These are phyloP conservation scores for Zaprionus kolodkinae DNA, from an alignment of 1,140 invertebrate genomes.

Conservation along the genomic window DNA sequence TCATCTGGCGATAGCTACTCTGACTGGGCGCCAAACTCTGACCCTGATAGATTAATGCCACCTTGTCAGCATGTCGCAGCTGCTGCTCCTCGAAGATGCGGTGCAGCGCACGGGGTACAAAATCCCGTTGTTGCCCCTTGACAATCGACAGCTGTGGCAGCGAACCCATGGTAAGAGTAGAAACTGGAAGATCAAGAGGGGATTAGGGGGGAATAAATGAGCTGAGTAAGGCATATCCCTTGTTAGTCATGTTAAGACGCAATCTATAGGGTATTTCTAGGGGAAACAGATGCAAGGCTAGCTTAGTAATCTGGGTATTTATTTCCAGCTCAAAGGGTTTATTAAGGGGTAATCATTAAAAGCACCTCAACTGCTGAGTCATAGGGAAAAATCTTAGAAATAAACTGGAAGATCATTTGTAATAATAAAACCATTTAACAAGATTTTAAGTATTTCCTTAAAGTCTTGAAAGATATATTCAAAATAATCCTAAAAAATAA, in stretches of 20 bases:
- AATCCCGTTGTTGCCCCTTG: conserved; percentile 85
- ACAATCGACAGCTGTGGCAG: conserved; percentile 88
- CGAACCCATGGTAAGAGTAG: conserved; percentile 86
- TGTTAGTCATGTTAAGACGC: not conserved
- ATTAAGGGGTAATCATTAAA: not conserved
- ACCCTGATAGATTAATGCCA: conserved; percentile 86
- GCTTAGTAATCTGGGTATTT: not conserved
- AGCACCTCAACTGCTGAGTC: not conserved
- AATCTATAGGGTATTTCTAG: not conserved
- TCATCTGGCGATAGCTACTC: conserved; percentile 87
- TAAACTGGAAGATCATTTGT: not conserved
- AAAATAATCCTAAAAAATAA: too few species aligned
- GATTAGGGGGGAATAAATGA: not conserved
- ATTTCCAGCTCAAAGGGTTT: not conserved
- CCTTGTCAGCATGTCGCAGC: conserved; percentile 82
- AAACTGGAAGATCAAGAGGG: not conserved
- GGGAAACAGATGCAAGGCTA: not conserved
- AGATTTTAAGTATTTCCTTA: too few species aligned
- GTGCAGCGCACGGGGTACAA: conserved; percentile 85
- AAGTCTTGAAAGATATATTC: too few species aligned
- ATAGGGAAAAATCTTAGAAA: not conserved
- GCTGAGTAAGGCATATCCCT: not conserved
- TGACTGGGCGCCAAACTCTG: conserved; percentile 65
- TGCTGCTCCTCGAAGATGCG: conserved; percentile 85
- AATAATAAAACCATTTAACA: too few species aligned